phyloP scores from a whole-genome alignment of 2,113 vertebrate genomes.

The Malurus elegans region DNA sequence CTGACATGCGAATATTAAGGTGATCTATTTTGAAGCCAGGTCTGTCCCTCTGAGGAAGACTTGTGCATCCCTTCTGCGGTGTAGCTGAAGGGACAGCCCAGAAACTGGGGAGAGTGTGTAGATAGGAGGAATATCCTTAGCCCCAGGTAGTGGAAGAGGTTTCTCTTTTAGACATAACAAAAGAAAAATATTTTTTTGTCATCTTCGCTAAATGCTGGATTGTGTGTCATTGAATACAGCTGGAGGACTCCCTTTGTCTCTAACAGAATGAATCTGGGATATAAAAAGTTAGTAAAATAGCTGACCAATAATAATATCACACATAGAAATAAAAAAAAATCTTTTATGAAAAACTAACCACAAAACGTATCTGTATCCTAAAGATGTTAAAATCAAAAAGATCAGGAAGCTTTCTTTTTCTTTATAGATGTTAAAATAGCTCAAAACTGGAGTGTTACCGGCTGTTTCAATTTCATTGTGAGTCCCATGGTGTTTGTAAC shows the following conservation, averaged over 20 bases:
- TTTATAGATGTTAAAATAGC: background rate
- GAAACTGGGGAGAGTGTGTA: background rate
- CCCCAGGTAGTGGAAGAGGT: background rate
- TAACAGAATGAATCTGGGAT: background rate
- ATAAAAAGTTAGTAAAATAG: background rate
- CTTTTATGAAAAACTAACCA: background rate
- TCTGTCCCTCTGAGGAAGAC: background rate
- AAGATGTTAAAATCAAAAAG: background rate
- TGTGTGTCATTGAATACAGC: background rate
- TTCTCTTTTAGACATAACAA: background rate
- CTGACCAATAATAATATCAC: background rate
- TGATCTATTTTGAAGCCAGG: background rate
- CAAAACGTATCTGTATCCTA: background rate
- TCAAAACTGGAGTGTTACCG: background rate
- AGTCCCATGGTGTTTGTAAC: background rate
- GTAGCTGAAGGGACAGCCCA: background rate
- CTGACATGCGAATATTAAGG: background rate
- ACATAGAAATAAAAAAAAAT: background rate
- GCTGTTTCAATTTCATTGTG: background rate
- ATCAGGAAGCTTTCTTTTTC: background rate
- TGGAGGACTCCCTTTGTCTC: background rate
- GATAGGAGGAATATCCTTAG: background rate
- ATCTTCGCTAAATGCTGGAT: background rate
- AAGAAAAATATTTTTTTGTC: background rate
- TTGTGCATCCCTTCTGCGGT: background rate